Percentiles rank a stretch among this genome's conserved stretches.
Conservation (phyloP, 2,888 invertebrate species). For the Molanna angustata region DNA sequence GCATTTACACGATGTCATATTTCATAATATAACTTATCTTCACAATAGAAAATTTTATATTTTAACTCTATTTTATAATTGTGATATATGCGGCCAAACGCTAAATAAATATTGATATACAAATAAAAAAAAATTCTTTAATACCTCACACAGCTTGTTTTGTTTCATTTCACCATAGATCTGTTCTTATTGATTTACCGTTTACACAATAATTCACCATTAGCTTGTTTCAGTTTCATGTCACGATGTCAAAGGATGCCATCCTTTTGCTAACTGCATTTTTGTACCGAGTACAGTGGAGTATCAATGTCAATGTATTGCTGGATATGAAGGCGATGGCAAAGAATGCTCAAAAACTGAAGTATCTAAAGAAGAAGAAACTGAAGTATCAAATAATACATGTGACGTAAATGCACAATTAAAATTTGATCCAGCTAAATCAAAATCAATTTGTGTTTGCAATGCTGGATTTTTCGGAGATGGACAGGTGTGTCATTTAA, state of each 20-base stretch:
- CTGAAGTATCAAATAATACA: too few relatives aligned
- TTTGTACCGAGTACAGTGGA: conserved; percentile 55
- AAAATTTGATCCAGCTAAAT: conserved; percentile 62
- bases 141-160: too few relatives aligned
- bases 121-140: too few relatives aligned
- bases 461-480: conserved; percentile 78
- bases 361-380: conserved; percentile 53
- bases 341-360: conserved; percentile 64
- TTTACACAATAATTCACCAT: too few relatives aligned
- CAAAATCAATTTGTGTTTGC: conserved; percentile 72
- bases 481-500: conserved; percentile 70
- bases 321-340: conserved; percentile 85
- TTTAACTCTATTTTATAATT: too few relatives aligned
- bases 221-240: conserved; percentile 67
- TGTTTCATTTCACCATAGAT: too few relatives aligned
- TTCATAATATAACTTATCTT: too few relatives aligned
- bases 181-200: too few relatives aligned
- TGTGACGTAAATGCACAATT: conserved; percentile 78
- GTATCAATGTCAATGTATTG: conserved; percentile 72
- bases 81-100: too few relatives aligned
- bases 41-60: too few relatives aligned
- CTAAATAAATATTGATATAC: too few relatives aligned
- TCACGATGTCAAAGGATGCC: conserved; percentile 73
- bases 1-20: too few relatives aligned
- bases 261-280: conserved; percentile 76